Conservation (phyloP, 1,140 invertebrate species). For the Drosophila ironensis region DNA sequence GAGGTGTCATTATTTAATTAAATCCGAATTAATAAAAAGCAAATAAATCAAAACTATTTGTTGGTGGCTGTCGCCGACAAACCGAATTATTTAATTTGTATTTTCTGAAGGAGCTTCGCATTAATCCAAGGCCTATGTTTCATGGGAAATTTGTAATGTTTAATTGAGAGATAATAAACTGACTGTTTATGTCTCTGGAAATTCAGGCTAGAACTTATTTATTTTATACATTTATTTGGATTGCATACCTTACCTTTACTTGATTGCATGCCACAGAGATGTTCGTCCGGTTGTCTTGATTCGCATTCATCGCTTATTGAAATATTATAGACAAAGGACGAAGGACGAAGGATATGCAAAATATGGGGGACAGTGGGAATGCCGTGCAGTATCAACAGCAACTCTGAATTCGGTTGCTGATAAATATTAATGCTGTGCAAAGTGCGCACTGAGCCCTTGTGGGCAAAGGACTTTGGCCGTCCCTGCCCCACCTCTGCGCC, state of each 20-base stretch:
- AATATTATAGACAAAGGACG: conserved; percentile 44
- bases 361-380: conserved; percentile 14
- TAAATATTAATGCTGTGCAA: conserved; percentile 77
- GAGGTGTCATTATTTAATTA: no score
- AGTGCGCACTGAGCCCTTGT: conserved; percentile 76
- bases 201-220: neutral
- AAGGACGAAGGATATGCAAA: conserved; percentile 56
- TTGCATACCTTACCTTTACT: neutral
- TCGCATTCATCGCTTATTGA: conserved; percentile 55
- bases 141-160: no score
- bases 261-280: conserved; percentile 11
- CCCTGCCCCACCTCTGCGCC: neutral
- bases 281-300: no score
- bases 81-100: no score
- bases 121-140: no score
- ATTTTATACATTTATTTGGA: conserved; percentile 6
- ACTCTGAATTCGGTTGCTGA: conserved; percentile 64
- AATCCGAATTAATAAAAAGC: no score
- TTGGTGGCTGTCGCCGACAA: no score
- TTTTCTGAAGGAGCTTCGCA: no score
- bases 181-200: no score
- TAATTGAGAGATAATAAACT: neutral
- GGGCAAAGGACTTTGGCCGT: conserved; percentile 69
- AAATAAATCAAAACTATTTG: no score
- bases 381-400: conserved; percentile 31